Conservation (phyloP, 2,113 vertebrate genomes). For the Petromus typicus region DNA sequence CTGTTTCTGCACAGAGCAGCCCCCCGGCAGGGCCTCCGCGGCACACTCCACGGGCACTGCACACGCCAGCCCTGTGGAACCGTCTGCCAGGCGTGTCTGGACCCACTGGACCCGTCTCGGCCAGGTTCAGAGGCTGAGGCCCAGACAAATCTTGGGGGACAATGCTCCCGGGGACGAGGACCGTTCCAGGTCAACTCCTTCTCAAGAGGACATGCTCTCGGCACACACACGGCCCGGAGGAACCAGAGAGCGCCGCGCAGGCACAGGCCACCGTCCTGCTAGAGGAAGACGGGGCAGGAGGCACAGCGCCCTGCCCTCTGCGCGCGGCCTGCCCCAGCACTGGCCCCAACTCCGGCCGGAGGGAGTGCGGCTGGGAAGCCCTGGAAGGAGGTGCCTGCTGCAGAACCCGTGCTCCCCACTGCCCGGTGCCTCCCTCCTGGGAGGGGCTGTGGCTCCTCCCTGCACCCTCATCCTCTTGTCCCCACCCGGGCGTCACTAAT, state of each 20-base stretch:
- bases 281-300: background rate
- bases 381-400: background rate
- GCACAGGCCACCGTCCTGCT: too few relatives aligned
- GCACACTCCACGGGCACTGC: accelerated
- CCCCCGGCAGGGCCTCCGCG: too few relatives aligned
- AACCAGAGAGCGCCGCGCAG: too few relatives aligned
- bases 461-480: background rate
- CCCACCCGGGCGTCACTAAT: background rate
- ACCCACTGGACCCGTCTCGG: accelerated
- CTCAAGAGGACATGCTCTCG: background rate
- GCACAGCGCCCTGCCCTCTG: background rate
- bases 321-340: background rate
- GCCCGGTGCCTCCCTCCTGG: background rate
- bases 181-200: background rate
- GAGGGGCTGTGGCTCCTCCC: background rate
- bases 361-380: background rate
- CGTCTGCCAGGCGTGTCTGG: too few relatives aligned
- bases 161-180: background rate
- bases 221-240: too few relatives aligned
- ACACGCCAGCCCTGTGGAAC: background rate
- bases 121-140: accelerated
- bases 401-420: background rate
- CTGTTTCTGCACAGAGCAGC: background rate
- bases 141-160: accelerated
- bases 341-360: background rate